These are phyloP conservation scores for Phylloscopus whistleri DNA, from an alignment of 2,113 vertebrate genomes.

Conservation along the genomic window DNA sequence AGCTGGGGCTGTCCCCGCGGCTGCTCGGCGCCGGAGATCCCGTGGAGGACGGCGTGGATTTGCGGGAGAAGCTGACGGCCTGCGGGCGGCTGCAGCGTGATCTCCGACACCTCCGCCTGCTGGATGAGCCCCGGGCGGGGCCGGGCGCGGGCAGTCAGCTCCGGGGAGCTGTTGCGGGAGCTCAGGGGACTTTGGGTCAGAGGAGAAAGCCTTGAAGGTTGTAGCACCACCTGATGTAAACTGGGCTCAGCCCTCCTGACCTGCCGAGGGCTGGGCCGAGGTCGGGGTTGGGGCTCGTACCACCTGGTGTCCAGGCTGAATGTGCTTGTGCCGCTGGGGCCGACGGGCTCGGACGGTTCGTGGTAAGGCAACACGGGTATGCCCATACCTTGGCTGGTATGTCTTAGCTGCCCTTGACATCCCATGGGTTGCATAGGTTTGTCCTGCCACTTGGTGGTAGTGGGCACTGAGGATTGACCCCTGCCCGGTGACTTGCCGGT, in stretches of 20 bases:
- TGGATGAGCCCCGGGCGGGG: slow-evolving; percentile 91
- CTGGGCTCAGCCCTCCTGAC: slow-evolving; percentile 90
- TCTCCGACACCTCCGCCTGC: slow-evolving; percentile 90
- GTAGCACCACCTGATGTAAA: slow-evolving; percentile 98
- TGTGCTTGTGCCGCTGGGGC: slow-evolving; percentile 90
- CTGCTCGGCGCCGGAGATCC: slow-evolving; percentile 89
- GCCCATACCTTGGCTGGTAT: slow-evolving; percentile 98
- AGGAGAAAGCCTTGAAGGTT: slow-evolving; percentile 95
- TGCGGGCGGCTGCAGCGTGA: slow-evolving; percentile 89
- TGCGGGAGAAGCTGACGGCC: slow-evolving; percentile 90
- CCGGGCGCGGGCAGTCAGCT: slow-evolving; percentile 90
- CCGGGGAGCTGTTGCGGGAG: slow-evolving; percentile 92
- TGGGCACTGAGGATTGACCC: slow-evolving; percentile 73
- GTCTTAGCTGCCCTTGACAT: slow-evolving; percentile 98
- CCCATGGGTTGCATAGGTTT: slow-evolving; percentile 96
- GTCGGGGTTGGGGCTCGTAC: slow-evolving; percentile 92
- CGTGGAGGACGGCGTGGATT: slow-evolving; percentile 87
- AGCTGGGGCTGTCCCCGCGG: slow-evolving; percentile 81
- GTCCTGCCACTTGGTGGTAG: slow-evolving; percentile 87
- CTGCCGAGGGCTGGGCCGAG: slow-evolving; percentile 93
- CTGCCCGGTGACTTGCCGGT: slow-evolving; percentile 87
- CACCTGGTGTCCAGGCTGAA: slow-evolving; percentile 95
- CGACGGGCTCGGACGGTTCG: slow-evolving; percentile 86
- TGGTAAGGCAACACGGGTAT: slow-evolving; percentile 99
- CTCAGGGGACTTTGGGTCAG: slow-evolving; percentile 97